Base-by-base conservation (phyloP, 1,140 invertebrate species). In the Paraescarpia echinospica region DNA sequence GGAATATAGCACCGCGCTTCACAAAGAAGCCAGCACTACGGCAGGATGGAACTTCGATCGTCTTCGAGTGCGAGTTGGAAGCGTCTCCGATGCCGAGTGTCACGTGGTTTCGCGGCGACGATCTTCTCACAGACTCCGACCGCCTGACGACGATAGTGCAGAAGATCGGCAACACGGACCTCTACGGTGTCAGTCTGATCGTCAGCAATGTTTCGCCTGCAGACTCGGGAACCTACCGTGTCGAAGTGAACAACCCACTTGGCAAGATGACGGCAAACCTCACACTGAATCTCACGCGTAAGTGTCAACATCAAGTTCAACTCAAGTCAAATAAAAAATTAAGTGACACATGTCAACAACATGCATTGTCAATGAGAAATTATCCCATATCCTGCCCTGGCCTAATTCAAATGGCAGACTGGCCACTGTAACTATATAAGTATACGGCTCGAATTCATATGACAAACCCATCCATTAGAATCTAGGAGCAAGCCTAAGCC, bases 191-290 rank as follows among this genome's bases (percentile, higher is more conserved):
- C 0, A 94, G 94, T 35, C 91, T 96, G 18, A 77, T 93, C 22
- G 97, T 99, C 94, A 98, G 99, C 96, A 98, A 99, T 96, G 99
- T 99, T 94, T 97, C 99, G 96, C 98, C 99, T 97, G 97, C 97
- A 34, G 99, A 99, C 96, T 98, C 98, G 93, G 99, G 99, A 95
- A 97, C 99, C 92, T 99, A 99, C 97, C 99, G 99, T 96, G 98
- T 99, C 95, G 98, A 98, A 96, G 99, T 99, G 94, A 99, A 98
- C 96, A 99, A 99, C 96, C 98, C 98, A 96, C 98, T 98, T 97
- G 99, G 99, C 95, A 99, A 99, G 97, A 98, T 99, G 95, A 98
- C 98, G 93, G 99, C 99, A 94, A 99, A 98, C 94, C 99, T 99
- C 96, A 99, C 99, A 96, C 97, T 99, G 95, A 99, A 99, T 97